Evolutionary conservation across 2,888 invertebrate genomes (phyloP), one percentile per base, ranked within the genome.

Genomic region (Aleiodes testaceus): DNA sequence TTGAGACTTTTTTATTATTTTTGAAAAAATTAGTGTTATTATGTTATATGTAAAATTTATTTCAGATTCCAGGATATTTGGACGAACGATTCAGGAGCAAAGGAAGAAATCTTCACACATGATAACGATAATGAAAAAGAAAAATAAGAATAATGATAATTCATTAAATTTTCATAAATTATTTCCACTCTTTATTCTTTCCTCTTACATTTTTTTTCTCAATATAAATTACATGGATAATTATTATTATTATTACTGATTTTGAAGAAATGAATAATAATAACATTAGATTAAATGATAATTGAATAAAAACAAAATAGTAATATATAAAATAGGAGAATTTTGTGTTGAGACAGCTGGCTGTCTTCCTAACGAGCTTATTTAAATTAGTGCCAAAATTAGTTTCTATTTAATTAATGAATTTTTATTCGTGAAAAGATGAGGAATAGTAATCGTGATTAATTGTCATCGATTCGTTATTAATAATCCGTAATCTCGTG

Each of bases 61-160:
- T 89, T 84, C 89, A 91, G 91, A 89, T 91, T 79, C 90, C 91
- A 74, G 91, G 91, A 76, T 89, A 89, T 80, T 87, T 91, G 81
- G 91, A 91, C 81, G 91, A 91, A 77, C 89, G 89, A 80, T 91
- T 91, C 87, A 87, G 87, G 78, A 83, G 85, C 78, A 88, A 86
- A 83, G 84, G 81, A 75, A 85, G 84, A 72, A 81, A 80, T 64
- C 82, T 83, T 77, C 83, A 81, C 78, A 86, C 85, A 79, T 87
- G 87, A 87, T 86, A 83, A 73, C 79, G 74, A 81, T 79, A 76
- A 36, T 9, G 36, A 36, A 36, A 36, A 5, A 26, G 26, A 26
- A 36, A 36, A 36, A 36, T 11, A 7, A 36, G 7, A 9, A 9
- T 75, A 59, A 16, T 50, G 7, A 11, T 36, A 3, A 44, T 26